Evolutionary conservation across 2,888 invertebrate species (phyloP), one percentile per base, ranked within the genome.

Genomic region (Peribatodes rhomboidaria): DNA sequence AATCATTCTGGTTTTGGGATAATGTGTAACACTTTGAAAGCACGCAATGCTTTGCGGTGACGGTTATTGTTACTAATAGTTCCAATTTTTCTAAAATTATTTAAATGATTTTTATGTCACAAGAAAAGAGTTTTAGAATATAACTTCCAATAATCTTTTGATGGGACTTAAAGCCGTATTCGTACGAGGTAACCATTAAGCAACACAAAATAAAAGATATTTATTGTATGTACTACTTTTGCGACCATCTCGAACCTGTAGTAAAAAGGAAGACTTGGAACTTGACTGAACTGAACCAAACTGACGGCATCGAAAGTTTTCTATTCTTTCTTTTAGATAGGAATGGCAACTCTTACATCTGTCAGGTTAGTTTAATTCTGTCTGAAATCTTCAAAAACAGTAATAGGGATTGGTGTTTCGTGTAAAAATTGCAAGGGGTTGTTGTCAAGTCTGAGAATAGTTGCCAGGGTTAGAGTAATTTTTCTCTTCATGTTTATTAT

Each of bases 31-130:
- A 50, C 35, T 55, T 54, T 20, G 20, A 14, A 61, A 42, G 47
- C 55, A 61, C 55, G 49, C 35, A 35, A 35, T 55, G 61, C 55
- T 55, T 49, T 56, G 6, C 22, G 61, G 61, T 55, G 61, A 56
- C 16, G 61, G 61, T 50, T 22, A 41, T 0, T 33, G 0, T 31
- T 2, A 1, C 16, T 14, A 1, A 1, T 8, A n/a, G 49, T 31
- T 13, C 14, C 14, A 8, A n/a, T 13, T n/a, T 27, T 20, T 7
- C 27, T 27, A 6, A 27, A 27, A 27, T 10, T 20, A 7, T 9
- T 10, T 18, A 16, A 33, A 33, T 31, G 14, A 20, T 0, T 44
- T 11, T 31, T 14, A 27, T n/a, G 9, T 20, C n/a, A 14, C 2
- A 2, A 10, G 11, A 3, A 22, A 46, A 46, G n/a, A 46, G n/a